Conservation (phyloP, 2,888 invertebrate species). For the Aquatica leii region DNA sequence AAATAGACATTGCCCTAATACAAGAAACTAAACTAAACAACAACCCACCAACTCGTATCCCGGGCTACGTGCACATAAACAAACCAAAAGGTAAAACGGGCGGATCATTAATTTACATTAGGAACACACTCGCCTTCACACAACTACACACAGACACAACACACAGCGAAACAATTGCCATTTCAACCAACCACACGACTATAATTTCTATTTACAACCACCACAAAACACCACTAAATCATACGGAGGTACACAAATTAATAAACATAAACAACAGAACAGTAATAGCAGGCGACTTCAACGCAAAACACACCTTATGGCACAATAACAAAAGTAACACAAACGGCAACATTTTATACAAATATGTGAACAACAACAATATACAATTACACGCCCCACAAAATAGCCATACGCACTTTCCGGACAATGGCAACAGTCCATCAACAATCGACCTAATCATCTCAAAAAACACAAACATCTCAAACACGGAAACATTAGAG, state of each 20-base stretch:
- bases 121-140: not conserved
- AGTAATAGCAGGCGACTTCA: constrained; percentile 9
- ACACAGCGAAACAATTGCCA: not conserved
- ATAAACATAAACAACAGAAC: not conserved
- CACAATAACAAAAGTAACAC: constrained; percentile 11
- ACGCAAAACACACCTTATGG: constrained; percentile 4
- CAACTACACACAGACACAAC: not conserved
- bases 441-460: constrained; percentile 24
- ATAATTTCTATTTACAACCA: too few relatives aligned
- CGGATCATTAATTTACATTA: not conserved
- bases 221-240: not conserved
- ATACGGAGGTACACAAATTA: not conserved
- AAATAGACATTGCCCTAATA: not conserved
- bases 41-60: too few relatives aligned
- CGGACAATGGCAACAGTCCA: constrained; percentile 15
- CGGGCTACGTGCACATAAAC: too few relatives aligned
- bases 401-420: constrained; percentile 22
- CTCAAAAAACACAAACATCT: constrained; percentile 18
- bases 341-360: constrained; percentile 28
- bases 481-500: not conserved
- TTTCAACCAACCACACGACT: not conserved
- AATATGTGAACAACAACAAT: constrained; percentile 17
- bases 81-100: too few relatives aligned
- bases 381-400: constrained; percentile 3
- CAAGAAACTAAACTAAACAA: not conserved